Evolutionary conservation across 2,797 vertebrate species (phyloP).

Genomic region (Scyliorhinus canicula): DNA sequence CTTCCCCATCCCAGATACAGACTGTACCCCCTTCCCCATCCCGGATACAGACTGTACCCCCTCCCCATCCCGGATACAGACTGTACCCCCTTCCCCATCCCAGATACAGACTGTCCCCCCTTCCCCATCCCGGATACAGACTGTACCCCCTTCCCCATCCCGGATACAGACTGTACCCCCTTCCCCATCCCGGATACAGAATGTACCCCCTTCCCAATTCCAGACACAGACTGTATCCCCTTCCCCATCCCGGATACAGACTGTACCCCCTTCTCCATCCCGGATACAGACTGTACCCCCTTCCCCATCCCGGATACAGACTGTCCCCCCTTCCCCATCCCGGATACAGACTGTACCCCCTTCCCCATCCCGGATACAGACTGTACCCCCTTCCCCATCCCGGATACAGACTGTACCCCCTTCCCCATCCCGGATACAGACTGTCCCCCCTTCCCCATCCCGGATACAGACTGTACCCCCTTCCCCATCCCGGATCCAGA

Average conservation of each 20-base stretch:
- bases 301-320: background rate
- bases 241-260: background rate
- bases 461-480: background rate
- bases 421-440: too few relatives aligned
- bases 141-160: background rate
- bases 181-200: too few relatives aligned
- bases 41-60: background rate
- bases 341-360: too few relatives aligned
- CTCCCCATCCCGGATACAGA: background rate
- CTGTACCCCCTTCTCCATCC: too few relatives aligned
- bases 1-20: background rate
- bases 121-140: background rate
- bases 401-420: background rate
- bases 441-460: too few relatives aligned
- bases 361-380: too few relatives aligned
- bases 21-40: background rate
- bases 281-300: background rate
- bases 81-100: background rate
- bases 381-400: background rate
- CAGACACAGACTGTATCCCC: accelerated
- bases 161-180: background rate
- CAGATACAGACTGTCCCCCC: background rate
- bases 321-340: too few relatives aligned
- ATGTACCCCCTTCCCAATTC: too few relatives aligned
- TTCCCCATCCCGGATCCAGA: too few relatives aligned